phyloP scores from a whole-genome alignment of 1,140 invertebrate species.

The Caenorhabditis brenneri region DNA sequence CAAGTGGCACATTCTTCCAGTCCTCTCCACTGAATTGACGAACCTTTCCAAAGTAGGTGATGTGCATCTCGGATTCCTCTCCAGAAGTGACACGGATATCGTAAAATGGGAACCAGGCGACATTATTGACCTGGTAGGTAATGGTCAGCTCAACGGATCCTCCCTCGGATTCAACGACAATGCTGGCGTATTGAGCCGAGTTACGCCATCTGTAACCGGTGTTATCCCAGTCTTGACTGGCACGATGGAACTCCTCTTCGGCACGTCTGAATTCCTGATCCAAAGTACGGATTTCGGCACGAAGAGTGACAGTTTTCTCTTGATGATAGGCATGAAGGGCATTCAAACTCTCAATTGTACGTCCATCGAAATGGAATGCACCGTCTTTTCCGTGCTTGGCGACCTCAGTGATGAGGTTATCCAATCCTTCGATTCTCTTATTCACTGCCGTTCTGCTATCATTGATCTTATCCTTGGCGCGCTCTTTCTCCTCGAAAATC shows the following conservation, averaged over 20 bases:
- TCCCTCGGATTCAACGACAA: not conserved
- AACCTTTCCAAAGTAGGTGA: conserved; percentile 21
- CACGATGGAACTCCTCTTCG: not conserved
- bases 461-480: not conserved
- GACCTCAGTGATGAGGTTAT: conserved; percentile 5
- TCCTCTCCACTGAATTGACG: conserved; percentile 35
- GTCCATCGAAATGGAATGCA: conserved; percentile 2
- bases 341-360: conserved; percentile 26
- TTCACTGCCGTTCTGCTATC: not conserved
- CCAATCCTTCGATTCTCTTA: conserved; percentile 18
- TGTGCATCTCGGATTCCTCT: not conserved
- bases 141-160: not conserved
- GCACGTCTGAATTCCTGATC: not conserved
- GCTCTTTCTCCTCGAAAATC: conserved; percentile 14
- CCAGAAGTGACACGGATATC: conserved; percentile 17
- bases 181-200: conserved; percentile 2
- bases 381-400: conserved; percentile 23
- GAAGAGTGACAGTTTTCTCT: conserved; percentile 3
- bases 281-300: not conserved
- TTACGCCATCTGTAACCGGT: conserved; percentile 19
- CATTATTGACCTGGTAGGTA: conserved; percentile 11
- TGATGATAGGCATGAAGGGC: conserved; percentile 11
- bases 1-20: conserved; percentile 17
- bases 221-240: not conserved
- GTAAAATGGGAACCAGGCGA: conserved; percentile 21